Conservation (phyloP, 2,888 invertebrate species). For the Dicyrtomina minuta region DNA sequence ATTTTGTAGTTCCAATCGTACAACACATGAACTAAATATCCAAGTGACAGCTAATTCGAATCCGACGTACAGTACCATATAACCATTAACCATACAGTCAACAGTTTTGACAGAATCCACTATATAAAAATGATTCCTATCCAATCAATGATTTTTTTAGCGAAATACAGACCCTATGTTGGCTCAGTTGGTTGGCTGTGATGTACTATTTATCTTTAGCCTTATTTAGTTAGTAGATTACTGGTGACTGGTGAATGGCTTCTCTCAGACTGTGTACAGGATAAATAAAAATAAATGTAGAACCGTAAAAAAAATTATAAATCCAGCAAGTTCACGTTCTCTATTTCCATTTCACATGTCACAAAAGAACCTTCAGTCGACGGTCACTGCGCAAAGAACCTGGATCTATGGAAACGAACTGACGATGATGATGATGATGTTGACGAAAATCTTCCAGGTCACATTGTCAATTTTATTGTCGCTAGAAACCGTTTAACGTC, state of each 20-base stretch:
- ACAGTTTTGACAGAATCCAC: too few relatives aligned
- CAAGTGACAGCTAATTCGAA: too few relatives aligned
- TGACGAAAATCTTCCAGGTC: slow-evolving; percentile 19
- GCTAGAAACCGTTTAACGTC: slow-evolving; percentile 22
- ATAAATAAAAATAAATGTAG: background rate
- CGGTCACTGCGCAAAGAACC: slow-evolving; percentile 8
- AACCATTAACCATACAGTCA: too few relatives aligned
- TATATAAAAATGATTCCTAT: too few relatives aligned
- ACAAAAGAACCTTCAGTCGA: slow-evolving; percentile 1
- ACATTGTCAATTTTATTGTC: slow-evolving; percentile 22
- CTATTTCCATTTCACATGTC: background rate
- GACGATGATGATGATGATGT: background rate
- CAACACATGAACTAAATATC: too few relatives aligned
- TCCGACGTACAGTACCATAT: too few relatives aligned
- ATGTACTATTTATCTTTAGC: too few relatives aligned
- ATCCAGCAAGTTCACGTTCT: slow-evolving; percentile 3
- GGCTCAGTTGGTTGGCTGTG: too few relatives aligned
- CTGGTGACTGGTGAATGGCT: too few relatives aligned
- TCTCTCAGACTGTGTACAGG: background rate
- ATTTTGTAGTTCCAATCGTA: too few relatives aligned
- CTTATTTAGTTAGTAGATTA: background rate
- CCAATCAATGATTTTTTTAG: too few relatives aligned
- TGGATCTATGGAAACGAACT: background rate
- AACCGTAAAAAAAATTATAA: slow-evolving; percentile 7
- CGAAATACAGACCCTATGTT: too few relatives aligned